These are phyloP conservation scores for Pyrgilauda ruficollis DNA, from an alignment of 2,113 vertebrate genomes.

Conservation along the genomic window DNA sequence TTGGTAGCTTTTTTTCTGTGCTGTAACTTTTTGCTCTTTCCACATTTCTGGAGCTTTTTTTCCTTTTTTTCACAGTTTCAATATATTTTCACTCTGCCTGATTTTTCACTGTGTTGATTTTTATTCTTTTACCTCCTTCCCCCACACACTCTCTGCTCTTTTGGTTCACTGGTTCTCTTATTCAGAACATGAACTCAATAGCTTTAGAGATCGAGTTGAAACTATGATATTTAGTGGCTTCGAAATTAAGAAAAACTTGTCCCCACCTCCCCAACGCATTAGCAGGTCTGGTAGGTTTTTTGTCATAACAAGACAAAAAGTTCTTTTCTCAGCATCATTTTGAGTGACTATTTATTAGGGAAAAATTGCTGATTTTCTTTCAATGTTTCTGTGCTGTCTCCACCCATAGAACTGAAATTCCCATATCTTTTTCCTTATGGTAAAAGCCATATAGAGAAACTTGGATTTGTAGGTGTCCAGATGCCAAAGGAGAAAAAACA, in stretches of 20 bases:
- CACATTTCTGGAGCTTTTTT: neutral
- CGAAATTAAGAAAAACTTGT: neutral
- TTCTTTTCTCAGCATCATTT: neutral
- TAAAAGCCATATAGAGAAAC: neutral
- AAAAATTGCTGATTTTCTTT: neutral
- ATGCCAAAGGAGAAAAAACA: neutral
- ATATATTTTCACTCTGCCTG: neutral
- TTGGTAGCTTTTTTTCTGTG: neutral
- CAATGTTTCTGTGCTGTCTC: neutral
- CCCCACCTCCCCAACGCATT: neutral
- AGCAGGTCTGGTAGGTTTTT: neutral
- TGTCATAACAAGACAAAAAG: neutral
- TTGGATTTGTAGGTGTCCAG: neutral
- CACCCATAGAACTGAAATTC: neutral
- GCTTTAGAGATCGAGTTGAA: neutral
- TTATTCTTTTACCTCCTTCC: neutral
- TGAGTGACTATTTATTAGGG: neutral
- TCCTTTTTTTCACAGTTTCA: neutral
- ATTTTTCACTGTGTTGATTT: neutral
- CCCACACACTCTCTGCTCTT: neutral
- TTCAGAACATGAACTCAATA: constrained; percentile 20
- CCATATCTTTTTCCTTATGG: fast-evolving
- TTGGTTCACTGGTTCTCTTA: constrained; percentile 17
- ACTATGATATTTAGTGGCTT: neutral
- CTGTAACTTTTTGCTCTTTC: neutral